phyloP scores from a whole-genome alignment of 2,888 invertebrate genomes.

The Lithophane socia region DNA sequence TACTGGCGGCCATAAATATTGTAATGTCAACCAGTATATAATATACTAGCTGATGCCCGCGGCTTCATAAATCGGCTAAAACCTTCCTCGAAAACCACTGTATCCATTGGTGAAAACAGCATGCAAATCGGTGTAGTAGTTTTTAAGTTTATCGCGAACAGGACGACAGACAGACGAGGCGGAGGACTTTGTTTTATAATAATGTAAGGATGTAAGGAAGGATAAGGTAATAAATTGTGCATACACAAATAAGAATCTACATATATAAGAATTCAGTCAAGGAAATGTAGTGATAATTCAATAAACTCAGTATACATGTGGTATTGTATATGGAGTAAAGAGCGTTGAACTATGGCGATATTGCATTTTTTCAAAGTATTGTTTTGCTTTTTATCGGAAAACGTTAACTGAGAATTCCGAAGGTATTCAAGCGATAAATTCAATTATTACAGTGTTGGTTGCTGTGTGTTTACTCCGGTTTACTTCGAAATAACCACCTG shows the following conservation, averaged over 20 bases:
- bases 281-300: background rate
- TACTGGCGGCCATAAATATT: background rate
- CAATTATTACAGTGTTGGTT: background rate
- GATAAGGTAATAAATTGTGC: background rate
- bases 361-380: constrained; percentile 11
- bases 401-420: background rate
- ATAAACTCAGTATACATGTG: background rate
- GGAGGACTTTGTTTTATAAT: too few relatives aligned
- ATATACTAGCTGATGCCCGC: too few relatives aligned
- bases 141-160: too few relatives aligned
- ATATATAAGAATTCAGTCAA: too few relatives aligned
- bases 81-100: too few relatives aligned
- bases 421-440: constrained; percentile 8
- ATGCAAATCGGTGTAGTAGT: too few relatives aligned
- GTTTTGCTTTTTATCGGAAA: constrained; percentile 18
- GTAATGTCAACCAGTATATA: background rate
- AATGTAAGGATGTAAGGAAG: too few relatives aligned
- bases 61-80: too few relatives aligned
- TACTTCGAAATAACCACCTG: background rate
- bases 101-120: too few relatives aligned
- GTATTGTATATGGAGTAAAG: too few relatives aligned
- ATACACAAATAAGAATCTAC: background rate
- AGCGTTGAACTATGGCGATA: constrained; percentile 13
- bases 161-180: too few relatives aligned
- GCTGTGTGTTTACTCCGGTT: background rate